Evolutionary conservation across 1,140 invertebrate genomes (phyloP).

Genomic region (Melitaea cinxia): DNA sequence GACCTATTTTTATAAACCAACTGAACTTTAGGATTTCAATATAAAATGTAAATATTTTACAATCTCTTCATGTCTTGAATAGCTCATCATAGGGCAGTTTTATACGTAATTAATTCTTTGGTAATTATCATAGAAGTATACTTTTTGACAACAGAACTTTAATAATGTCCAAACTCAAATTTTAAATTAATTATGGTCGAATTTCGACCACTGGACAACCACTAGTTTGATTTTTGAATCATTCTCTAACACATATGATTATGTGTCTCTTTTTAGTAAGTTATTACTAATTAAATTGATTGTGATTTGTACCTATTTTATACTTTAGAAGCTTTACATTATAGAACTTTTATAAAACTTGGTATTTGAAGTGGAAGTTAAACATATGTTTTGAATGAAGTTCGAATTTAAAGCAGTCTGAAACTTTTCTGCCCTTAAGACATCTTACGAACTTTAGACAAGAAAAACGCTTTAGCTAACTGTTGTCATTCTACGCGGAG

Average conservation of each 20-base stretch:
- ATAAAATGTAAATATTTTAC: background rate
- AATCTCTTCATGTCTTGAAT: background rate
- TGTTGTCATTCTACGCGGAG: slow-evolving; percentile 5
- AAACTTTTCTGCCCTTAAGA: slow-evolving; percentile 24
- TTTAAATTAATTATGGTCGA: no score
- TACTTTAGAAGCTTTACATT: background rate
- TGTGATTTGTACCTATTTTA: no score
- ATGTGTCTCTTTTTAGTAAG: no score
- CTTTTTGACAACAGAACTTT: no score
- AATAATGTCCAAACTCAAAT: no score
- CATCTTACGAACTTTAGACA: slow-evolving; percentile 37
- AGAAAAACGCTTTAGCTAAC: slow-evolving; percentile 32
- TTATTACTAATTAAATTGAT: no score
- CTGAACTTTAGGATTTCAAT: background rate
- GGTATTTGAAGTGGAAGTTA: background rate
- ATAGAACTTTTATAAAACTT: background rate
- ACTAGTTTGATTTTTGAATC: no score
- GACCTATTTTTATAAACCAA: background rate
- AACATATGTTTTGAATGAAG: slow-evolving; percentile 11
- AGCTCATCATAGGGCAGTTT: background rate
- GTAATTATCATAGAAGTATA: no score
- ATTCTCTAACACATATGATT: no score
- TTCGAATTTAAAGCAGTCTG: slow-evolving; percentile 23
- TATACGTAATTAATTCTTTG: no score
- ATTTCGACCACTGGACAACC: no score